Percentiles rank a stretch among this genome's conserved stretches.
Conservation (phyloP, 1,140 invertebrate species). For the Euwallacea fornicatus region DNA sequence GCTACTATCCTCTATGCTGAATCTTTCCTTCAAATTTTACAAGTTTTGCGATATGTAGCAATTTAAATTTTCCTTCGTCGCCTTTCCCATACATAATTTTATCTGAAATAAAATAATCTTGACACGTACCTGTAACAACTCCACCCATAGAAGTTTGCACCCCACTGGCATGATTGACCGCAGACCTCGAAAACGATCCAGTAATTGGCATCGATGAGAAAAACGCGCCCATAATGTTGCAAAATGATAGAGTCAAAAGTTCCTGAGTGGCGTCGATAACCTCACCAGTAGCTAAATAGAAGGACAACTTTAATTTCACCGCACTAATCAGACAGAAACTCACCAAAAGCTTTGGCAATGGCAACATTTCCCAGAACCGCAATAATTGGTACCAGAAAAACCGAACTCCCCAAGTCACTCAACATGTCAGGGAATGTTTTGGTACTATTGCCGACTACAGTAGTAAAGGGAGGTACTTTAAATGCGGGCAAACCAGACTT, state of each 20-base stretch:
- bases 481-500: constrained; percentile 64
- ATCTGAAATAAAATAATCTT: too few relatives aligned
- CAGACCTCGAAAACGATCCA: constrained; percentile 87
- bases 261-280: constrained; percentile 83
- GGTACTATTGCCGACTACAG: constrained; percentile 59
- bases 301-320: constrained; percentile 1
- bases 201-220: constrained; percentile 90
- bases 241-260: constrained; percentile 78
- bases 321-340: constrained; percentile 37
- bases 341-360: constrained; percentile 83
- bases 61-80: too few relatives aligned
- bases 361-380: constrained; percentile 82
- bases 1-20: not conserved
- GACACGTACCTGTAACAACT: constrained; percentile 73
- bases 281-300: constrained; percentile 66
- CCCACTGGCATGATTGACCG: constrained; percentile 91
- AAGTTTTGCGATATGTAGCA: too few relatives aligned
- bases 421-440: constrained; percentile 53
- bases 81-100: too few relatives aligned
- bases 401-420: constrained; percentile 71
- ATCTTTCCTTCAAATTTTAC: too few relatives aligned
- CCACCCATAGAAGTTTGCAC: constrained; percentile 88
- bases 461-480: constrained; percentile 63
- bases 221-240: constrained; percentile 89
- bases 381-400: constrained; percentile 78